These are phyloP conservation scores for Byasa hedistus DNA, from an alignment of 2,888 invertebrate species.

Conservation along the genomic window DNA sequence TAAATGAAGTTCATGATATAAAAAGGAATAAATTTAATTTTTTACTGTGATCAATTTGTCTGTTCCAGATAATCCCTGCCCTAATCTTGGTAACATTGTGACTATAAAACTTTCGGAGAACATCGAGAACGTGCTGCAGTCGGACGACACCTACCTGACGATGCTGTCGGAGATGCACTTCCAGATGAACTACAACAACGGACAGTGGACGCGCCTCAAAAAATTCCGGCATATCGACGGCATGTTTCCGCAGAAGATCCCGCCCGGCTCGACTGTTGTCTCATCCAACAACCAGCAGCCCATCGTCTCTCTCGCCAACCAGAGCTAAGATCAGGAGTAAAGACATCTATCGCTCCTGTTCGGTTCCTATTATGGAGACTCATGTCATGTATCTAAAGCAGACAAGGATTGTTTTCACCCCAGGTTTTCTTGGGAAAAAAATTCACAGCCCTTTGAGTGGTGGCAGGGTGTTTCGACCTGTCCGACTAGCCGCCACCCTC, in stretches of 20 bases:
- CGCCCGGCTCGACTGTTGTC: conserved; percentile 68
- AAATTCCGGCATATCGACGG: conserved; percentile 89
- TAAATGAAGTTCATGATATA: no score
- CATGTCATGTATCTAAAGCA: no score
- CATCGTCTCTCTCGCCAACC: conserved; percentile 68
- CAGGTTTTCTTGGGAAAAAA: no score
- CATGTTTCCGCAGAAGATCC: conserved; percentile 70
- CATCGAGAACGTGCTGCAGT: conserved; percentile 91
- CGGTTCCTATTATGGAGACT: no score
- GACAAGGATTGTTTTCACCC: no score
- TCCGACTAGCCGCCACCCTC: no score
- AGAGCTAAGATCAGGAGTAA: conserved; percentile 38
- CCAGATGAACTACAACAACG: conserved; percentile 99
- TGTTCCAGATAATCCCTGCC: conserved; percentile 94
- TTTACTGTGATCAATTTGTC: conserved; percentile 24
- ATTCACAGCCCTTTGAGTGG: no score
- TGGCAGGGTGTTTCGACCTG: no score
- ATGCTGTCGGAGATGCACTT: conserved; percentile 97
- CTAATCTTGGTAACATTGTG: conserved; percentile 97
- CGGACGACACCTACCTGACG: conserved; percentile 88
- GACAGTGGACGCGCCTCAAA: conserved; percentile 96
- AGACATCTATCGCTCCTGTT: no score
- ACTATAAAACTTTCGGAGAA: conserved; percentile 97
- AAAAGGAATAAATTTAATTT: no score
- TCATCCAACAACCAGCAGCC: conserved; percentile 68